Base-by-base conservation (phyloP, 1,140 invertebrate species). In the Diabrotica virgifera region DNA sequence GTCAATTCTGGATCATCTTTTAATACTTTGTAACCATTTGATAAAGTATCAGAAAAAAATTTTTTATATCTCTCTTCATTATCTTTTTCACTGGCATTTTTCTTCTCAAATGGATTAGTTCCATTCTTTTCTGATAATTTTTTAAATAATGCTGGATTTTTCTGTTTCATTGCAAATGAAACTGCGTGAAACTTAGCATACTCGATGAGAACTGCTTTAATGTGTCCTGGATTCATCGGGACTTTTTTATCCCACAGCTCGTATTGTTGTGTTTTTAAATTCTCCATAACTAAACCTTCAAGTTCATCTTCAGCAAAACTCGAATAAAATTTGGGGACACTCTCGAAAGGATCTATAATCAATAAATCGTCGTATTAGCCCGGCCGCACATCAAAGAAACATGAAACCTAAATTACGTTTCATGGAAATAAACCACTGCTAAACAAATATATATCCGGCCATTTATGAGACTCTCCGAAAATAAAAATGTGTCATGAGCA, bases 141-240 rank as follows among this genome's bases (percentile, higher is more conserved):
- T 6, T 71, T 51, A 62, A 77, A 81, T 5, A 66, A 58, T 36
- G 77, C 72, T 5, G 75, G 75, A 53, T 81, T 70, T 51, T 77
- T 71, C 13, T 79, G 67, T 65, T 81, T 84, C 36, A 84, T 72
- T 0, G 81, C 82, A 61, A 82, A 78, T 0, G 83, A 83, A 0
- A 82, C 62, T 2, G 83, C 84, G 72, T 87, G 86, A 7, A 84
- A 79, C 57, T 79, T 80, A 5, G 79, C 85, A 67, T 86, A 80
- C 36, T 78, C 79, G 55, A 76, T 74, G 50, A 86, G 78, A 2
- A 82, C 78, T 5, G 81, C 52, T 9, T 63, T 71, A 5, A 83
- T 73, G 68, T 84, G 81, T 0, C 81, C 76, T 7, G 77, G 63
- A 12, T 81, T 74, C 10, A 86, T 70, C 5, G 81, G 73, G 5